Percentiles rank a stretch among this genome's conserved stretches.
Evolutionary conservation across 2,113 vertebrate species (phyloP).

Genomic region (Takifugu flavidus): DNA sequence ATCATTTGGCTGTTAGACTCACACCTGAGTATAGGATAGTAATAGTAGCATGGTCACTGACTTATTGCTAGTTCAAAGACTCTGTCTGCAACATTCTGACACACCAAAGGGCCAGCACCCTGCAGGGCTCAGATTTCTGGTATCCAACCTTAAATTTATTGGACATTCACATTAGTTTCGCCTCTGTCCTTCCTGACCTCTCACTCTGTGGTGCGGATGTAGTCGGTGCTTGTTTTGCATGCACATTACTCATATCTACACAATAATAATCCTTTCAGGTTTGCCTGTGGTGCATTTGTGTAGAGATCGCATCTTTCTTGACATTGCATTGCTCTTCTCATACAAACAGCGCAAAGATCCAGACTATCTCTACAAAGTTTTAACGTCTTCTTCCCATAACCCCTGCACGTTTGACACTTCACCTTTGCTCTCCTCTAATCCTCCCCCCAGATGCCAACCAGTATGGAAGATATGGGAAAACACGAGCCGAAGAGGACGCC

Average conservation of each 20-base stretch:
- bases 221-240: constrained; percentile 23
- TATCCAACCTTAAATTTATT: constrained; percentile 71
- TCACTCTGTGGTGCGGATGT: constrained; percentile 12
- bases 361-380: neutral
- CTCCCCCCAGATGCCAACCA: constrained; percentile 83
- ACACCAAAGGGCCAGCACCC: constrained; percentile 54
- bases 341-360: too few relatives aligned
- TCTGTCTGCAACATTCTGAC: constrained; percentile 19
- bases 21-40: constrained; percentile 14
- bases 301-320: too few relatives aligned
- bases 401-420: constrained; percentile 39
- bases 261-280: neutral
- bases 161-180: constrained; percentile 52
- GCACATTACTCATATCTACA: neutral
- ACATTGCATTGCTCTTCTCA: too few relatives aligned
- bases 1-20: too few relatives aligned
- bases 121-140: constrained; percentile 21
- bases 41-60: constrained; percentile 14
- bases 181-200: constrained; percentile 38
- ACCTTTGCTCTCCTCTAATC: constrained; percentile 28
- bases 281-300: neutral
- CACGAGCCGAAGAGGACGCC: constrained; percentile 91
- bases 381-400: constrained; percentile 58
- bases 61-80: constrained; percentile 21
- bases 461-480: constrained; percentile 92